A percentile compares a stretch with the other conserved stretches of the same genome.
Evolutionary conservation across 2,797 vertebrate species (phyloP).

Genomic region (Crypturellus tataupa): DNA sequence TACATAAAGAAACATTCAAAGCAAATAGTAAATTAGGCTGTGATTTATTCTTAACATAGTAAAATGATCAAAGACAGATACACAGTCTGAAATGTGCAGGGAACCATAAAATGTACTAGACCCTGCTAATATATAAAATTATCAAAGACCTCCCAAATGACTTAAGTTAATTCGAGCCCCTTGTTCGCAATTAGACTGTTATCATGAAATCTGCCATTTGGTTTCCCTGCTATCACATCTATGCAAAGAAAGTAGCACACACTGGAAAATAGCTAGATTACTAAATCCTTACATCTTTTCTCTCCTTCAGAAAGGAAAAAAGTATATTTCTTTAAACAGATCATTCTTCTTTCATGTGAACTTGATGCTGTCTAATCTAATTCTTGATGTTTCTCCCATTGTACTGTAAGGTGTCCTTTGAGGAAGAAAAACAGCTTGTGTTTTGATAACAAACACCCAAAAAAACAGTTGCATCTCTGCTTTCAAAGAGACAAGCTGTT

Average conservation of each 20-base stretch:
- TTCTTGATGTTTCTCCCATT: constrained; percentile 76
- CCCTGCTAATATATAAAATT: constrained; percentile 60
- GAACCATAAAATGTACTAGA: constrained; percentile 63
- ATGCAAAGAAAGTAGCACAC: constrained; percentile 52
- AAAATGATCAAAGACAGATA: constrained; percentile 73
- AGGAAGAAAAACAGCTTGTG: constrained; percentile 75
- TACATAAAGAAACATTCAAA: constrained; percentile 44
- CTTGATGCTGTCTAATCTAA: constrained; percentile 76
- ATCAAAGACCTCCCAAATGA: constrained; percentile 75
- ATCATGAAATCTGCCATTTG: constrained; percentile 62
- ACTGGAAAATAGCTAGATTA: constrained; percentile 37
- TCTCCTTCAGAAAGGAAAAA: background rate
- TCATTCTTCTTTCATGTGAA: constrained; percentile 68
- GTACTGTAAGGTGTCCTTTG: constrained; percentile 55
- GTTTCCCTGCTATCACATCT: constrained; percentile 40
- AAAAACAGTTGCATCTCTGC: constrained; percentile 67
- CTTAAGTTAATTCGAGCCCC: constrained; percentile 69
- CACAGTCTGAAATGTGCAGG: constrained; percentile 52
- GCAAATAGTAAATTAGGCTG: constrained; percentile 70
- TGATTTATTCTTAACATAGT: constrained; percentile 63
- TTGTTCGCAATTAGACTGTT: constrained; percentile 68
- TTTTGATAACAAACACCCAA: constrained; percentile 75
- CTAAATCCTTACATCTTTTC: constrained; percentile 63
- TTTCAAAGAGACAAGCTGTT: constrained; percentile 75
- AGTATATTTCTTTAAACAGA: no score